phyloP scores from a whole-genome alignment of 2,113 vertebrate genomes.

The Corvus moneduloides region DNA sequence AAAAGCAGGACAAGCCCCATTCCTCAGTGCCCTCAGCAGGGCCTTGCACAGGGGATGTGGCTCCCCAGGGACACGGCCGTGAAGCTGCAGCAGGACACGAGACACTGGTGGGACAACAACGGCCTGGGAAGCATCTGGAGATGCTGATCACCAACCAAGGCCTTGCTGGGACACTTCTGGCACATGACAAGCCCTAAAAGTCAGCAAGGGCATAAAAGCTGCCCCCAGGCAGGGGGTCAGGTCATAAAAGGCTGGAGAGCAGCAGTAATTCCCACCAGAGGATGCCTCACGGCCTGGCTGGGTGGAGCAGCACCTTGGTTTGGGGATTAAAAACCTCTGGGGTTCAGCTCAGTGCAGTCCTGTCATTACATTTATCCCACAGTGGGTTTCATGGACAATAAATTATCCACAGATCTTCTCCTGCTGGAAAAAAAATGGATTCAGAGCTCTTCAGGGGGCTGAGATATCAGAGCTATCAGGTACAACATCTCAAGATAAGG shows the following conservation, averaged over 20 bases:
- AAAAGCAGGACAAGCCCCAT: not conserved
- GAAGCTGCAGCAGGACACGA: not conserved
- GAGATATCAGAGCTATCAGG: not conserved
- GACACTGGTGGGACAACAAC: not conserved
- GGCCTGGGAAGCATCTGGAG: not conserved
- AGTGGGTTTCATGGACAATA: not conserved
- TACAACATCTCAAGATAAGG: not conserved
- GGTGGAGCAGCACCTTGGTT: not conserved
- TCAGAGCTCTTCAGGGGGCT: not conserved
- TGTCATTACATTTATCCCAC: not conserved
- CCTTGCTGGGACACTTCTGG: not conserved
- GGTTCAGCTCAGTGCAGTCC: fast-evolving
- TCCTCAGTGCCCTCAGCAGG: not conserved
- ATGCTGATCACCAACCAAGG: not conserved
- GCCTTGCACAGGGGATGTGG: not conserved
- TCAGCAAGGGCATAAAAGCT: not conserved
- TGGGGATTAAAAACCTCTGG: not conserved
- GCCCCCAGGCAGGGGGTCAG: not conserved
- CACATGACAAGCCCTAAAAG: not conserved
- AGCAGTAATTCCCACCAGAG: not conserved
- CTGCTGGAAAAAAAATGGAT: not conserved
- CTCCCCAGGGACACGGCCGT: not conserved
- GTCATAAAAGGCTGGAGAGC: not conserved
- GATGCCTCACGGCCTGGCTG: not conserved
- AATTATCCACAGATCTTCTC: not conserved